Evolutionary conservation across 2,797 vertebrate genomes (phyloP).

Genomic region (Potorous gilbertii): DNA sequence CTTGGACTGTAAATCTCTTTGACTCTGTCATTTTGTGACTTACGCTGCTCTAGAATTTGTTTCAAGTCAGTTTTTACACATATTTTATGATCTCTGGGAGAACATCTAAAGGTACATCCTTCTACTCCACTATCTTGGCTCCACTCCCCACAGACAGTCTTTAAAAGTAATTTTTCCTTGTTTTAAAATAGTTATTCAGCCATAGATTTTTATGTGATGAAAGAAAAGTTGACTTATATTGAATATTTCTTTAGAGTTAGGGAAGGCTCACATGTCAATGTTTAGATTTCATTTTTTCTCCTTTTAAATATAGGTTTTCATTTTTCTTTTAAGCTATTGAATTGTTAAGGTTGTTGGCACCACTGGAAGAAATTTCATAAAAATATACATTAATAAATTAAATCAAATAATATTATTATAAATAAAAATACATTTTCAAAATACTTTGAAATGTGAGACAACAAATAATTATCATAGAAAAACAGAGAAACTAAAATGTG

Average conservation of each 20-base stretch:
- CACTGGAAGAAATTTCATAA: neutral
- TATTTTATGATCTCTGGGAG: too few species aligned
- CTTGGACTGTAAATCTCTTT: too few species aligned
- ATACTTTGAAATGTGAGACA: neutral
- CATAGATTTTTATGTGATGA: neutral
- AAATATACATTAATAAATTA: neutral
- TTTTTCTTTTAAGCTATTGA: neutral
- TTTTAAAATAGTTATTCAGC: neutral
- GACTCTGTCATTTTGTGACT: too few species aligned
- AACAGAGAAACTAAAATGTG: neutral
- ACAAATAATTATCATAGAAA: neutral
- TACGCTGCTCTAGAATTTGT: too few species aligned
- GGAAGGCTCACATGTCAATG: conserved; percentile 1
- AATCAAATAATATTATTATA: neutral
- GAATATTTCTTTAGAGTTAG: neutral
- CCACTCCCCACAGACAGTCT: neutral
- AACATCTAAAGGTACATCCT: too few species aligned
- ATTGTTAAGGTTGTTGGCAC: neutral
- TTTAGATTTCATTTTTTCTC: conserved; percentile 47
- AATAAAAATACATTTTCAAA: neutral
- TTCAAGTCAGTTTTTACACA: too few species aligned
- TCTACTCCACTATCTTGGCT: too few species aligned
- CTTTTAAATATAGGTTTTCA: conserved; percentile 38
- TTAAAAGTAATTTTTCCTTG: conserved; percentile 35
- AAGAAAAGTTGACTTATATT: conserved; percentile 3